Evolutionary conservation across 2,113 vertebrate genomes (phyloP).

Genomic region (Hyperopisus bebe): DNA sequence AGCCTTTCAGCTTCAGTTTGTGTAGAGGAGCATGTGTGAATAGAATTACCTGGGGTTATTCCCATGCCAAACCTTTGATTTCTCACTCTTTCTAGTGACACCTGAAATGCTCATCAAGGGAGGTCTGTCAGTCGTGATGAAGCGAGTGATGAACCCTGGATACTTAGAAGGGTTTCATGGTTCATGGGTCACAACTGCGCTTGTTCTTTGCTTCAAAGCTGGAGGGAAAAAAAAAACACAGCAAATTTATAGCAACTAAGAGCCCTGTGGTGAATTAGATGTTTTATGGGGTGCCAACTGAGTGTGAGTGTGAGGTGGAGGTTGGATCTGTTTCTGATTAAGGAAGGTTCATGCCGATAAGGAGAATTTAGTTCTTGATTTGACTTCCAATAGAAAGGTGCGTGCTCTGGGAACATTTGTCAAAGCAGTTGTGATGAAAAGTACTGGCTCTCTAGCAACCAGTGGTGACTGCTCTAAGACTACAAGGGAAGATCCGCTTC

Average conservation of each 20-base stretch:
- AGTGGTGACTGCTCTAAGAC: too few species aligned
- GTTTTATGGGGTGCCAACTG: background rate
- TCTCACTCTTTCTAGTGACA: background rate
- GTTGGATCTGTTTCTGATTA: background rate
- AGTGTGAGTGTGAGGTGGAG: background rate
- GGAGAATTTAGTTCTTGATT: too few species aligned
- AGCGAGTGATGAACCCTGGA: background rate
- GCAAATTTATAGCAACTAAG: background rate
- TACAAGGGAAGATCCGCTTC: too few species aligned
- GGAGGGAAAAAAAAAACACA: background rate
- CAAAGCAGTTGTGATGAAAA: background rate
- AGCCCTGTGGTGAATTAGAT: background rate
- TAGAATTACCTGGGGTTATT: background rate
- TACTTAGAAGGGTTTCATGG: background rate
- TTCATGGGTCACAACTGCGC: background rate
- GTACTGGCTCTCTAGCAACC: background rate
- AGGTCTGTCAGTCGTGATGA: background rate
- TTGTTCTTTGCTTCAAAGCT: background rate
- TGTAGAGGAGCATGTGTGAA: background rate
- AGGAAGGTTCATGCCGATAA: background rate
- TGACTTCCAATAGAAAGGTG: background rate
- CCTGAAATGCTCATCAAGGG: background rate
- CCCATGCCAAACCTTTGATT: background rate
- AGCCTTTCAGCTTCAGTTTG: background rate
- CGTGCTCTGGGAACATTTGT: background rate